These are phyloP conservation scores for Bergia sp. DNA, from an alignment of 92 coral and sea anemone species.

Conservation along the genomic window DNA sequence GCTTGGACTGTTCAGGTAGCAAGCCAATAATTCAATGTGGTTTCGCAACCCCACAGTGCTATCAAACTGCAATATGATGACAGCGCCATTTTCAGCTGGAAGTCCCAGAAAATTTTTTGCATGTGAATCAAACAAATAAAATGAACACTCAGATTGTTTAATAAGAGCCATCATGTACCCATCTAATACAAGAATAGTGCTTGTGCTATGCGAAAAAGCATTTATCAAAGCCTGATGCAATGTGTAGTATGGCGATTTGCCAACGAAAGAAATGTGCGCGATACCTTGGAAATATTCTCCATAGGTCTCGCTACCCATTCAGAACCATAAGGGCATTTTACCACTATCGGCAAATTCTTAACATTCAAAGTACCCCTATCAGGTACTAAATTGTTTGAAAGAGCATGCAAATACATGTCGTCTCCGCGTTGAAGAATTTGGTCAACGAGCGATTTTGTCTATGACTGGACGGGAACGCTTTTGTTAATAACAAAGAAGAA, in stretches of 20 bases:
- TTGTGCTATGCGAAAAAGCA: slow-evolving; percentile 28
- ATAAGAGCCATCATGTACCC: slow-evolving; percentile 25
- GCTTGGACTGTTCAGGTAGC: slow-evolving; percentile 13
- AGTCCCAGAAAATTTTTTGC: slow-evolving; percentile 21
- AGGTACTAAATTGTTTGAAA: no score
- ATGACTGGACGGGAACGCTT: no score
- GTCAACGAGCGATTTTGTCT: no score
- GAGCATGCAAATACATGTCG: no score
- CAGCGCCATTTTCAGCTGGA: slow-evolving; percentile 30
- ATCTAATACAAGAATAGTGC: slow-evolving; percentile 25
- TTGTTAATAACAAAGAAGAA: no score
- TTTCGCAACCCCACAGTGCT: slow-evolving; percentile 13
- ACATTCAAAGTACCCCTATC: no score
- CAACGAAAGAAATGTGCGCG: slow-evolving; percentile 9
- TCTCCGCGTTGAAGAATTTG: no score
- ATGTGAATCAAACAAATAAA: slow-evolving; percentile 23
- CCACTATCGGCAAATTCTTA: slow-evolving; percentile 12
- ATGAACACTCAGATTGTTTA: slow-evolving; percentile 17
- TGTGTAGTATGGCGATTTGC: slow-evolving; percentile 29
- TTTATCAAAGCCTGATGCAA: slow-evolving; percentile 28
- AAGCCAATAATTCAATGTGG: slow-evolving; percentile 1
- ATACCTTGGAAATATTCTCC: slow-evolving; percentile 19
- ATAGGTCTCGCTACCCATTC: slow-evolving; percentile 11
- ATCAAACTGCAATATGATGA: slow-evolving; percentile 10
- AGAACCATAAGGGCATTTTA: slow-evolving; percentile 26